phyloP scores from a whole-genome alignment of 2,113 vertebrate genomes.

The Limnothrissa miodon region DNA sequence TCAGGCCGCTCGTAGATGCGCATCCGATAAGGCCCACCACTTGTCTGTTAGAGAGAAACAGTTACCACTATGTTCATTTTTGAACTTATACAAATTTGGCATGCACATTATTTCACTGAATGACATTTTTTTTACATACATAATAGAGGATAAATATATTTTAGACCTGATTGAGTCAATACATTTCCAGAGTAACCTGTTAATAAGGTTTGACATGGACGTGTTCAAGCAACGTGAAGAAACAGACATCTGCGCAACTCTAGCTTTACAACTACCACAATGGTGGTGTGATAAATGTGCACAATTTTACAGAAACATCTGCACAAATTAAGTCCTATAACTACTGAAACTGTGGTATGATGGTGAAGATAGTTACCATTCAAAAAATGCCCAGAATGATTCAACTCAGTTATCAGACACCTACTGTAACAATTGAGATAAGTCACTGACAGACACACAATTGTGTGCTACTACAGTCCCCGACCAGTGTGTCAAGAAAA shows the following conservation, averaged over 20 bases:
- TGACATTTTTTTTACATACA: no score
- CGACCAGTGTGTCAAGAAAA: background rate
- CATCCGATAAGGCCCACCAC: conserved; percentile 61
- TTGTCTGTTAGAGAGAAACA: conserved; percentile 51
- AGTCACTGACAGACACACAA: background rate
- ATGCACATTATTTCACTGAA: no score
- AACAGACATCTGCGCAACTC: background rate
- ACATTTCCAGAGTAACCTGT: background rate
- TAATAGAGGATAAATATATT: no score
- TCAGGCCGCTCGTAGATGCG: conserved; percentile 65
- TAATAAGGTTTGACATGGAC: background rate
- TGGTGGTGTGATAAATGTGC: background rate
- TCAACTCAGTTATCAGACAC: background rate
- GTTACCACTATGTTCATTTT: background rate
- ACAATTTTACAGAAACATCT: no score
- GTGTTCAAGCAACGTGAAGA: background rate
- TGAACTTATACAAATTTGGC: background rate
- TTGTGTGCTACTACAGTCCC: background rate
- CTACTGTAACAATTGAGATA: background rate
- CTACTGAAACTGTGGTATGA: background rate
- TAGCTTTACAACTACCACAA: background rate
- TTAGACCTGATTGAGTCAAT: background rate
- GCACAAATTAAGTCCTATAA: background rate
- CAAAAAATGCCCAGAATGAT: background rate
- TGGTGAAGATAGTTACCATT: background rate